Percentiles rank a stretch among this genome's conserved stretches.
Conservation (phyloP, 2,888 invertebrate genomes). For the Cantharis nigra region DNA sequence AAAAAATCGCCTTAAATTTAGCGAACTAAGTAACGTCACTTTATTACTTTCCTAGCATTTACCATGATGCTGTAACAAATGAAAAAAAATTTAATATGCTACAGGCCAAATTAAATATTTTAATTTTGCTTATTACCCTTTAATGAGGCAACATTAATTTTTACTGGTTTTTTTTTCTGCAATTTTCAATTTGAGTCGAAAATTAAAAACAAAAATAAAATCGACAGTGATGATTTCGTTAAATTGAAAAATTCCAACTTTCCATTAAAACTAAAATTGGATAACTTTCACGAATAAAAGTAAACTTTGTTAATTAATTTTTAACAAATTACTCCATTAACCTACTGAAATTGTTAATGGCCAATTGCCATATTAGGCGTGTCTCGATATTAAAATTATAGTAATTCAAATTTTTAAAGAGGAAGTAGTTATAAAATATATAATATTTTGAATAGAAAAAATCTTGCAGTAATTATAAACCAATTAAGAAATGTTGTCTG, state of each 20-base stretch:
- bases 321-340: neutral
- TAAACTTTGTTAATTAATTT: neutral
- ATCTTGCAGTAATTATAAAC: neutral
- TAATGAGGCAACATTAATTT: neutral
- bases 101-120: neutral
- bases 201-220: neutral
- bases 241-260: slow-evolving; percentile 1
- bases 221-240: neutral
- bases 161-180: neutral
- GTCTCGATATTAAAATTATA: neutral
- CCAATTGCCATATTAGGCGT: neutral
- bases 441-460: neutral
- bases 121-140: neutral
- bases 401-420: neutral
- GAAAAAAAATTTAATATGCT: neutral
- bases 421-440: neutral
- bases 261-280: slow-evolving; percentile 2
- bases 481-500: neutral
- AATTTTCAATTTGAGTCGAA: neutral
- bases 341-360: neutral
- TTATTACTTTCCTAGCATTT: neutral
- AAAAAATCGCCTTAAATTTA: neutral
- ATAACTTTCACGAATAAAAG: neutral
- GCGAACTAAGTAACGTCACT: neutral
- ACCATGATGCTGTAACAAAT: neutral